These are phyloP conservation scores for Mixornis gularis DNA, from an alignment of 2,113 vertebrate species.

Conservation along the genomic window DNA sequence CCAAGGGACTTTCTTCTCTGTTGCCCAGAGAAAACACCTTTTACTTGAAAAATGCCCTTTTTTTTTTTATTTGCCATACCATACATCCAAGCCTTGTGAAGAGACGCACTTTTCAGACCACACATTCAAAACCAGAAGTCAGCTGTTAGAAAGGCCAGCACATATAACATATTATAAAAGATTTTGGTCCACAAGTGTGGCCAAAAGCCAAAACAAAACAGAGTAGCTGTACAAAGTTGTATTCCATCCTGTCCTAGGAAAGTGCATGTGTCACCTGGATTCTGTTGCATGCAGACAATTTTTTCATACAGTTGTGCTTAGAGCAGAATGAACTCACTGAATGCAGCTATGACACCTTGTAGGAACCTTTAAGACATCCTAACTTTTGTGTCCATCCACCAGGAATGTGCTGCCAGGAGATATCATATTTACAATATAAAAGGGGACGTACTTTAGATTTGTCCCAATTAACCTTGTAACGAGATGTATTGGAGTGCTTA, in stretches of 20 bases:
- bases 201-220: neutral
- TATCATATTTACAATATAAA: constrained; percentile 80
- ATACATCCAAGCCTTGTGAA: neutral
- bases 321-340: neutral
- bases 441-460: constrained; percentile 78
- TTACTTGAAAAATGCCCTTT: neutral
- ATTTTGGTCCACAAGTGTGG: neutral
- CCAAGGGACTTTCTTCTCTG: neutral
- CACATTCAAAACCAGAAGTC: neutral
- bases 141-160: neutral
- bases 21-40: neutral
- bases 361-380: constrained; percentile 45
- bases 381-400: constrained; percentile 48
- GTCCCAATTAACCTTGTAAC: constrained; percentile 94
- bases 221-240: neutral
- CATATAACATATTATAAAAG: accelerated
- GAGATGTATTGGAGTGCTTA: constrained; percentile 82
- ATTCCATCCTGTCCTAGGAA: neutral
- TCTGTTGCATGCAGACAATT: neutral
- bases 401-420: constrained; percentile 70
- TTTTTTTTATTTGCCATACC: neutral
- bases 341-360: neutral
- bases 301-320: neutral
- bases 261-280: neutral
- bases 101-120: neutral